Evolutionary conservation across 2,797 vertebrate species (phyloP).

Genomic region (Aerospiza tachiro): DNA sequence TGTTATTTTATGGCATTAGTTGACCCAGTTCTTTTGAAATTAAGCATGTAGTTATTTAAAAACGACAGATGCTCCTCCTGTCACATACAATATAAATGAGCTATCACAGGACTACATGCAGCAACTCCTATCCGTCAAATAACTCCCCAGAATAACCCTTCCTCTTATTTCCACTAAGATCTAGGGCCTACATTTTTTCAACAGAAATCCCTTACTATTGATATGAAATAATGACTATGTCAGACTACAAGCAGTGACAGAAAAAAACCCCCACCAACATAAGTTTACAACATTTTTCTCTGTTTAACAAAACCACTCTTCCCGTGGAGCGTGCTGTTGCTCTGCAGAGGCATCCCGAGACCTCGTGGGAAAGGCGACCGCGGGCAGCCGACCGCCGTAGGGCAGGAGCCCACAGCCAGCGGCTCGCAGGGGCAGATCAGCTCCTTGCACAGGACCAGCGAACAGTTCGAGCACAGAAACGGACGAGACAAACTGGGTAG

Average conservation of each 20-base stretch:
- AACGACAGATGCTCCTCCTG: too few species aligned
- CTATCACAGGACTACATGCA: not conserved
- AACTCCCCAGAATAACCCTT: too few species aligned
- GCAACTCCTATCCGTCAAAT: too few species aligned
- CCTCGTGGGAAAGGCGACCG: not conserved
- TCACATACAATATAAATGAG: too few species aligned
- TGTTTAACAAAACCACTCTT: not conserved
- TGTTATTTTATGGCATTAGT: not conserved
- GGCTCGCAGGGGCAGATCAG: not conserved
- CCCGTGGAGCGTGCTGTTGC: not conserved
- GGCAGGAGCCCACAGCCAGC: not conserved
- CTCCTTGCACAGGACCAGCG: not conserved
- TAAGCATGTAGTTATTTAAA: not conserved
- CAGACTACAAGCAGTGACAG: not conserved
- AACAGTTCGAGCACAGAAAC: not conserved
- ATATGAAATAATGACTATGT: not conserved
- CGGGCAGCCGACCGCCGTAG: too few species aligned
- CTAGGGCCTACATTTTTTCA: too few species aligned
- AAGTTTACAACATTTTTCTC: not conserved
- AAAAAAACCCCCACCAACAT: accelerated
- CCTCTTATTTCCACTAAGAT: not conserved
- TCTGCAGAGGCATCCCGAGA: not conserved
- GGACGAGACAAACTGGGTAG: not conserved
- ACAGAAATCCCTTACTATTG: not conserved
- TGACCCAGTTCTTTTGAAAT: not conserved